phyloP scores from a whole-genome alignment of 2,113 vertebrate genomes.

The Catharus minimus region DNA sequence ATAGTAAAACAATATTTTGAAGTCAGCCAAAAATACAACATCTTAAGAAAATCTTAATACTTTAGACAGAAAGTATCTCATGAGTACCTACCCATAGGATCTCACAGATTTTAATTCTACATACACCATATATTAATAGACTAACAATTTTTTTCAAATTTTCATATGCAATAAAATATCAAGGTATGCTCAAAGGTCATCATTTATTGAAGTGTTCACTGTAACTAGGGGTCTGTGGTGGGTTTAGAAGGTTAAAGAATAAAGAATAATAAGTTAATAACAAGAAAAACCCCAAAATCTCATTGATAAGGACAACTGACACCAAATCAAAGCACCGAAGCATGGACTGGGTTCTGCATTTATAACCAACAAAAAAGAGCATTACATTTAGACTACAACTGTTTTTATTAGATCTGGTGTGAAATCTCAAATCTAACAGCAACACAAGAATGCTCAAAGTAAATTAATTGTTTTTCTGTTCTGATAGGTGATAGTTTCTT shows the following conservation, averaged over 20 bases:
- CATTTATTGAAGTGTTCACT: neutral
- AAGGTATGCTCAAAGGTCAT: neutral
- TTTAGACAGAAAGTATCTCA: neutral
- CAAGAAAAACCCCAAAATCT: neutral
- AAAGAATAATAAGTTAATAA: neutral
- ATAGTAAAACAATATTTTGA: neutral
- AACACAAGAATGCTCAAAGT: neutral
- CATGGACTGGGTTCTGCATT: neutral
- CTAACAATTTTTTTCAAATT: neutral
- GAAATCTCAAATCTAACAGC: neutral
- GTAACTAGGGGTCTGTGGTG: neutral
- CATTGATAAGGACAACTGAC: neutral
- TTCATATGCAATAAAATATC: neutral
- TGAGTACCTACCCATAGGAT: neutral
- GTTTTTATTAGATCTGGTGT: neutral
- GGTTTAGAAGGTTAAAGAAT: neutral
- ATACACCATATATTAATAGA: neutral
- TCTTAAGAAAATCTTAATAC: neutral
- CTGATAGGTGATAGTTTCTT: neutral
- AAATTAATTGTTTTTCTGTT: neutral
- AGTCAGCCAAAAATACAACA: neutral
- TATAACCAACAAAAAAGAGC: neutral
- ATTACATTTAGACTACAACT: neutral
- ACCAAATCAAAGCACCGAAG: neutral
- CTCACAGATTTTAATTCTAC: neutral